Base-by-base conservation (phyloP, 2,888 invertebrate genomes). In the Beris chalybata region DNA sequence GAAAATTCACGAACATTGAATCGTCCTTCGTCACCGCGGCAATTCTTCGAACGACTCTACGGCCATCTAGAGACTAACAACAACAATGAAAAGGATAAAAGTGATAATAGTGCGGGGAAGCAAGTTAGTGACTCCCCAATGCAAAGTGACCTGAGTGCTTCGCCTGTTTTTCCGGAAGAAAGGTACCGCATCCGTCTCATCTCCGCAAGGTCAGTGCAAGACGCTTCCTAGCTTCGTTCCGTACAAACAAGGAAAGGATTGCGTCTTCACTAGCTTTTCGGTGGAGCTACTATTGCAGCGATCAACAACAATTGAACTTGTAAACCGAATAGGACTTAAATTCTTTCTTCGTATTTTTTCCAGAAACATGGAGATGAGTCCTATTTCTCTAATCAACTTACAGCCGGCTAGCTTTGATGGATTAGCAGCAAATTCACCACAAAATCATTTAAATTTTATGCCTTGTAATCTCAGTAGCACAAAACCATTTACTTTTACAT, bases 31-130 rank as follows among this genome's bases (percentile, higher is more conserved):
- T 90, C 91, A 0, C 92, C 92, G 65, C 83, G 91, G 32, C 88
- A 89, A 74, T 92, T 92, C 78, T 92, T 92, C 76, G 90, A 90
- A 58, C 84, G 90, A 65, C 83, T 92, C 48, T 92, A 92, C 74
- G 92, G 91, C 0, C 88, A 91, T 73, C 82, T 91, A n/a, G 91
- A 91, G 71, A 71, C 72, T 47, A 54, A 53, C 15, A 43, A 44
- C 54, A 50, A 52, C 52, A 59, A 65, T 30, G 48, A 54, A 58
- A 55, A 12, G 53, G 47, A 65, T 38, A 52, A 61, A 38, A 58
- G 52, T 53, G 59, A 64, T 63, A 38, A 22, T 22, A 57, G 22
- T n/a, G 31, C 31, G 30, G 45, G 22, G n/a, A 48, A 47, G n/a
- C 75, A 68, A 76, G 75, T 67, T 47, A 47, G 45, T 59, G 63